Percentiles rank a stretch among this genome's conserved stretches.
phyloP scores from a whole-genome alignment of 2,888 invertebrate species.

The Tetragnatha montana region DNA sequence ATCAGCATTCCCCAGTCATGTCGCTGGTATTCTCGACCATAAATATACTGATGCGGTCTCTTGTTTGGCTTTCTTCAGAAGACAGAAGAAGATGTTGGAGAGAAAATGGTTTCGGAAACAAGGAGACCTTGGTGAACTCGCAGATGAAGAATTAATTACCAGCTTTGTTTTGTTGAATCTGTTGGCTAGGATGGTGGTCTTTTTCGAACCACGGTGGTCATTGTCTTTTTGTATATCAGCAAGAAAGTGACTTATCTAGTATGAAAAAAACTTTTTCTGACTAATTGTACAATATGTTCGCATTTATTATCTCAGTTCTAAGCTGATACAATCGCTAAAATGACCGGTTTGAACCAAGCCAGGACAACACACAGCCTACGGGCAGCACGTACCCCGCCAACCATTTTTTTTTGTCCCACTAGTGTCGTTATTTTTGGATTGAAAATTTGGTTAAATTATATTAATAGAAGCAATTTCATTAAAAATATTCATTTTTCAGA shows the following conservation, averaged over 20 bases:
- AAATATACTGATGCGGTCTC: constrained; percentile 12
- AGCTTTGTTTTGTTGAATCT: background rate
- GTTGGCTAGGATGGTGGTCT: constrained; percentile 22
- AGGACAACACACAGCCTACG: no score
- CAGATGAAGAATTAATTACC: background rate
- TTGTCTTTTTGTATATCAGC: background rate
- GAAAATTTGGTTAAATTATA: no score
- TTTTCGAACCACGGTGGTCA: background rate
- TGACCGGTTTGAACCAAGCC: no score
- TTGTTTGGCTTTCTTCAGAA: background rate
- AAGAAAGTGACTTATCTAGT: no score
- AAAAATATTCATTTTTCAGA: no score
- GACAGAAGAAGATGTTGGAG: background rate
- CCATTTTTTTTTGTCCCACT: background rate
- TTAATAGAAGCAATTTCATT: no score
- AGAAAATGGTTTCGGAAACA: background rate
- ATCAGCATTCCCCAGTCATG: constrained; percentile 51
- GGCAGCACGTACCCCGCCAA: no score
- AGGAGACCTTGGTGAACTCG: background rate
- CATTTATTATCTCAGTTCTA: no score
- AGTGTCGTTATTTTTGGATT: no score
- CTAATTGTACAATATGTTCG: no score
- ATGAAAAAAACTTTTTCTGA: no score
- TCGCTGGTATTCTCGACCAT: constrained; percentile 20
- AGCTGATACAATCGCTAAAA: no score